Evolutionary conservation across 2,888 invertebrate species (phyloP), one percentile per base, ranked within the genome.

Genomic region (Cheilosia impressa): DNA sequence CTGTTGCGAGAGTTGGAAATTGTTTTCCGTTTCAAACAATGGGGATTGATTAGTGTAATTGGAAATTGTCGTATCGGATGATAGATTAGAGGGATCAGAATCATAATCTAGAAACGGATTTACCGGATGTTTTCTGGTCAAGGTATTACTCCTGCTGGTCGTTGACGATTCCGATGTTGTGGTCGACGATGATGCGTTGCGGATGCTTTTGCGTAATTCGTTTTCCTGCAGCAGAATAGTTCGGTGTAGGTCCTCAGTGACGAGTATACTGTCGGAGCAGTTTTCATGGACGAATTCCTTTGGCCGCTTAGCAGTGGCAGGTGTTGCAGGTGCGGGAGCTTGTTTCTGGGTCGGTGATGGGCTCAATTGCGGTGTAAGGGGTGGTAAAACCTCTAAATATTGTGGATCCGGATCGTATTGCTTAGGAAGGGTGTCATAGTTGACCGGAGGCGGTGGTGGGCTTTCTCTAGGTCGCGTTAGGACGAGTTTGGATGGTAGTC

Each of bases 401-500:
- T 88, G 85, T 4, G 90, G 87, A 69, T 91, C 91, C 58, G 89
- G 87, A 2, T 72, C 34, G 60, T 82, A 38, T 31, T 81, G 75
- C 57, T 88, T 91, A 19, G 92, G 92, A 81, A 92, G 55, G 3
- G 92, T 92, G 41, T 90, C 87, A 69, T 87, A 90, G 80, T 91
- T 92, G 2, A 92, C 88, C 15, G 92, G 92, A 43, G 92, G 92
- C n/a, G 92, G 92, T 13, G 92, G 92, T 3, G 92, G 92, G 79
- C 92, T 90, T 13, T 91, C 92, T 27, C 89, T 90, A 3, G 92
- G 92, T 5, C 92, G 89, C 7, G 38, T 43, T 13, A 62, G 15
- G 3, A 17, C 38, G 10, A 58, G 31, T 81, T 58, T 81, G 17
- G 88, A 53, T 34, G 89, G 75, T 66, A 89, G 89, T 65, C 77